Evolutionary conservation across 2,797 vertebrate genomes (phyloP).

Genomic region (Mus minutoides): DNA sequence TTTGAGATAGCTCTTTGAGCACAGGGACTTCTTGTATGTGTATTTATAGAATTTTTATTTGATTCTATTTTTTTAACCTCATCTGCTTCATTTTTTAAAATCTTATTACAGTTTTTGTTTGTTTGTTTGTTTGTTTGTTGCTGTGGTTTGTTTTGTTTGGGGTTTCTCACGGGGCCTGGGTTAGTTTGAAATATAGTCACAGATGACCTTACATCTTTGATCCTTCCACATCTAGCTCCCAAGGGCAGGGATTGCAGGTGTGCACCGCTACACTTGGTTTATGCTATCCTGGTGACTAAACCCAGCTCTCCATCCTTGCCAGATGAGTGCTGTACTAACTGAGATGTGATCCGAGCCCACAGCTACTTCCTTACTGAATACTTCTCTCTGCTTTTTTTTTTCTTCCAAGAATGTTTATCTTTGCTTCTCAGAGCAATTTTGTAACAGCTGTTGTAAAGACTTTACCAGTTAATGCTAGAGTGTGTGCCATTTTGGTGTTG

Average conservation of each 20-base stretch:
- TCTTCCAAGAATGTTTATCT: background rate
- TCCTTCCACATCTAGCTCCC: no score
- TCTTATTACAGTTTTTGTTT: background rate
- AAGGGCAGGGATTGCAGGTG: background rate
- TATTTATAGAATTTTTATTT: slow-evolving; percentile 34
- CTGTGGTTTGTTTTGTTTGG: background rate
- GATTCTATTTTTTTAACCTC: background rate
- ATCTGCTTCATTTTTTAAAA: background rate
- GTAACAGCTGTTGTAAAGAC: background rate
- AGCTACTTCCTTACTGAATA: background rate
- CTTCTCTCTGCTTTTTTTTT: background rate
- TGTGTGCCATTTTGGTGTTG: slow-evolving; percentile 20
- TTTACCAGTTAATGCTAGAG: background rate
- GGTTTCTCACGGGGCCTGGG: background rate
- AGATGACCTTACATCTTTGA: background rate
- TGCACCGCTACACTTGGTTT: background rate
- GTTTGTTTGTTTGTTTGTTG: background rate
- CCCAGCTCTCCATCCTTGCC: background rate
- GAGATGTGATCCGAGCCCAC: no score
- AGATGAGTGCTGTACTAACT: background rate
- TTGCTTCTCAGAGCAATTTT: slow-evolving; percentile 45
- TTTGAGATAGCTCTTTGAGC: background rate
- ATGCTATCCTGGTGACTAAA: background rate
- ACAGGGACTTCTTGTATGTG: background rate
- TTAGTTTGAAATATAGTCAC: background rate